These are phyloP conservation scores for Stomorhina lunata DNA, from an alignment of 2,888 invertebrate species.

Conservation along the genomic window DNA sequence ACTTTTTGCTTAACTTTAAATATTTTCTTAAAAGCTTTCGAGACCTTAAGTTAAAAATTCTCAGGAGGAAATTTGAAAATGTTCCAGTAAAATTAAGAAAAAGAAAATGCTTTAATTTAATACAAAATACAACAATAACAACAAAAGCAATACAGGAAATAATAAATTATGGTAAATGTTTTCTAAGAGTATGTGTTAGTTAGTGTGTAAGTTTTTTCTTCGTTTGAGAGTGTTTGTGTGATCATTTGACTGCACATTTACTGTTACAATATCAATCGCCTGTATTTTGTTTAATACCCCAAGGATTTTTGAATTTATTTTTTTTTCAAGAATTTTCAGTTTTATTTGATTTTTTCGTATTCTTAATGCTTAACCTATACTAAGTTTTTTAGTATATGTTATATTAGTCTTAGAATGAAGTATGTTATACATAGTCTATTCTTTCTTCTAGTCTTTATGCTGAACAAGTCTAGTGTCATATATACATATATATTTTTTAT, in stretches of 20 bases:
- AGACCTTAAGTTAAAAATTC: not conserved
- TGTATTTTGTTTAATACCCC: conserved; percentile 30
- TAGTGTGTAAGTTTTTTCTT: no score
- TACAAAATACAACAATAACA: no score
- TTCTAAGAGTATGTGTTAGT: not conserved
- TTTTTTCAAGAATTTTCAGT: not conserved
- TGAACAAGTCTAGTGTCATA: conserved; percentile 32
- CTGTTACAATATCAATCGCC: conserved; percentile 25
- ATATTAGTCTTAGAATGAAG: not conserved
- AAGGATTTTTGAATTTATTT: conserved; percentile 32
- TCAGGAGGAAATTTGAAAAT: conserved; percentile 44
- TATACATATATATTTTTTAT: no score
- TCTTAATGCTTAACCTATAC: not conserved
- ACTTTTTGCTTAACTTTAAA: not conserved
- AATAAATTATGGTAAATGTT: conserved; percentile 28
- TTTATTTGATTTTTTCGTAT: not conserved
- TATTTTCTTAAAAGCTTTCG: not conserved
- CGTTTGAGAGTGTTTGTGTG: not conserved
- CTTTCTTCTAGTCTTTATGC: not conserved
- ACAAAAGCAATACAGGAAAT: conserved; percentile 7
- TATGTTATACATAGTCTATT: not conserved
- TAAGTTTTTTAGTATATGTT: not conserved
- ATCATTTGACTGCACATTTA: not conserved
- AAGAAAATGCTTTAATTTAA: not conserved
- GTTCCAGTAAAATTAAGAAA: no score